phyloP scores from a whole-genome alignment of 1,140 invertebrate species.

The Cydia fagiglandana region DNA sequence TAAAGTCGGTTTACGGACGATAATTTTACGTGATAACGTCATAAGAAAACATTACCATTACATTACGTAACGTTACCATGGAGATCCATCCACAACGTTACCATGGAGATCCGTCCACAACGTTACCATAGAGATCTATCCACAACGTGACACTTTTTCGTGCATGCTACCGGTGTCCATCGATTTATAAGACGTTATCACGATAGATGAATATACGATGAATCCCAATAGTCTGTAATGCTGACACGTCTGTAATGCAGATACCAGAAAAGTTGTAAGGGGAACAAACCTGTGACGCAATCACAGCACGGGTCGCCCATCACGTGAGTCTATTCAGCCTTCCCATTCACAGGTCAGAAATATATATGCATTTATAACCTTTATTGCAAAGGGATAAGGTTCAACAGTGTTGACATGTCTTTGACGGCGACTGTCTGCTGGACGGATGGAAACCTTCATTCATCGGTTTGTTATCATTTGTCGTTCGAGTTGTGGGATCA shows the following conservation, averaged over 20 bases:
- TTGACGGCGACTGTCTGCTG: not conserved
- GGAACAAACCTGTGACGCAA: conserved; percentile 8
- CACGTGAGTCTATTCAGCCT: conserved; percentile 17
- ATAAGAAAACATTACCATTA: too few relatives aligned
- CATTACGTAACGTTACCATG: too few relatives aligned
- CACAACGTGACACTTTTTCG: too few relatives aligned
- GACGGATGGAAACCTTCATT: not conserved
- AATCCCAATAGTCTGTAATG: too few relatives aligned
- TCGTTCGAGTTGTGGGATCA: not conserved
- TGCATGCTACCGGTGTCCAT: too few relatives aligned
- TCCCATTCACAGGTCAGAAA: not conserved
- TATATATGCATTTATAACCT: not conserved
- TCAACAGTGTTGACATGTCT: not conserved
- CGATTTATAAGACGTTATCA: too few relatives aligned
- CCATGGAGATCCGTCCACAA: too few relatives aligned
- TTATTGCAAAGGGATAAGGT: not conserved
- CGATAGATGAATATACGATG: too few relatives aligned
- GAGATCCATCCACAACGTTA: too few relatives aligned
- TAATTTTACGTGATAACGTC: too few relatives aligned
- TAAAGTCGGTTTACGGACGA: too few relatives aligned
- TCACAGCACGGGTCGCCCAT: not conserved
- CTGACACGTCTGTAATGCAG: not conserved
- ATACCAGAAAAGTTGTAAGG: not conserved
- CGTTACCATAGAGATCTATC: too few relatives aligned
- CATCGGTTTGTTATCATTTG: not conserved